A percentile compares a stretch with the other conserved stretches of the same genome.
Conservation (phyloP, 2,797 vertebrate genomes). For the Chrosomus eos region DNA sequence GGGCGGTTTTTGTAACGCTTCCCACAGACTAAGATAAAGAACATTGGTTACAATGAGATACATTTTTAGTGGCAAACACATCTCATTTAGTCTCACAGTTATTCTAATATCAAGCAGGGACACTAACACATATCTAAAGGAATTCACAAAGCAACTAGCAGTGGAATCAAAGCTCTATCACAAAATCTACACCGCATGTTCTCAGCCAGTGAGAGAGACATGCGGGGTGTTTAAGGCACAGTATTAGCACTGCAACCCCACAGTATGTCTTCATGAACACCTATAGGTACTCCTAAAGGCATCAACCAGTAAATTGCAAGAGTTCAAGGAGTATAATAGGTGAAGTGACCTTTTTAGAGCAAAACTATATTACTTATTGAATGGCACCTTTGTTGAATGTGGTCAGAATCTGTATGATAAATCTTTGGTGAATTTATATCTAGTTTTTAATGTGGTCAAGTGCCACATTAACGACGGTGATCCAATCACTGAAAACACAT, state of each 20-base stretch:
- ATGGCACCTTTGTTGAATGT: background rate
- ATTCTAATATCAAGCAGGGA: slow-evolving; percentile 20
- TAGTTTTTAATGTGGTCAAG: background rate
- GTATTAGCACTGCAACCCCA: slow-evolving; percentile 24
- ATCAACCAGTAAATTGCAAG: background rate
- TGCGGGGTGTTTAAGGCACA: slow-evolving; percentile 24
- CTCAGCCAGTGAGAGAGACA: slow-evolving; percentile 22
- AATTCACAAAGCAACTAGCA: slow-evolving; percentile 30
- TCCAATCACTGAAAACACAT: background rate
- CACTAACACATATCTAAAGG: slow-evolving; percentile 23
- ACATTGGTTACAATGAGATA: slow-evolving; percentile 19
- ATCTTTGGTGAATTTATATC: background rate
- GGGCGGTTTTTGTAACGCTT: slow-evolving; percentile 99
- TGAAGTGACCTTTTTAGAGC: background rate
- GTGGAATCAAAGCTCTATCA: slow-evolving; percentile 21
- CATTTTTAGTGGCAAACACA: background rate
- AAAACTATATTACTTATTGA: background rate
- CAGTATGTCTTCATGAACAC: slow-evolving; percentile 8
- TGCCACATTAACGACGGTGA: background rate
- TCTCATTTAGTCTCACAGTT: background rate
- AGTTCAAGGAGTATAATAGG: background rate
- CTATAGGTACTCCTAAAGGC: background rate
- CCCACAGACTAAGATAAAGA: slow-evolving; percentile 85
- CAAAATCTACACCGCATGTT: slow-evolving; percentile 11
- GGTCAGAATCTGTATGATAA: slow-evolving; percentile 1